Base-by-base conservation (phyloP, 2,888 invertebrate genomes). In the Cephus rjabovi region DNA sequence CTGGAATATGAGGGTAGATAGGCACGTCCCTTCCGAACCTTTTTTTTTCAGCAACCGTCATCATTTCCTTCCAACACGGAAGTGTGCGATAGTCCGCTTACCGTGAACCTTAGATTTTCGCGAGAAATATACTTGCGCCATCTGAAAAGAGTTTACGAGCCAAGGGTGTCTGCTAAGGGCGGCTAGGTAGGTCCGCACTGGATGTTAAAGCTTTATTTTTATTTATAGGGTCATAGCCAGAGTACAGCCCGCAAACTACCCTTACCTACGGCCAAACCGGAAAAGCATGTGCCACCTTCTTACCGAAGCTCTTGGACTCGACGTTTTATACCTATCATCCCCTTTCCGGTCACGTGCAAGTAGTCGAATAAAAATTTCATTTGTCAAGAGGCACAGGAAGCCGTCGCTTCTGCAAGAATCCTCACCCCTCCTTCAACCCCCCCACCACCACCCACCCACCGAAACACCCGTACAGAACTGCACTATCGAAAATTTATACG, bases 401-500 rank as follows among this genome's bases (percentile, higher is more conserved):
- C 15, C 40, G 40, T 56, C 56, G 56, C 23, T 6, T 23, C 23
- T 56, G 4, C 56, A 23, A 23, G 9, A 56, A 56, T 56, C 12
- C 12, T 37, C 4, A 12, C 37, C 4, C 1, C 37, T 4, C 37
- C 4, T 12, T 12, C 37, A 12, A 12, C 37, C 37, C 1, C 12
- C 35, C 40, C 1, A 0, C 40, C 4, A 0, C 37, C 12, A 12
- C 40, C 40, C 4, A 6, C 40, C 40, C 6, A 4, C 15, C 56
- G 56, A 9, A 56, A 56, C 23, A 56, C 56, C 56, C 56, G 9
- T 74, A 3, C 23, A 4, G 12, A 31, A 75, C 69, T 75, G 34
- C 75, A 69, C 75, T 69, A 69, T 68, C 75, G 68, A 68, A 75
- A 75, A 68, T 75, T 69, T 34, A 69, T 75, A 75, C 75, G n/a